Evolutionary conservation across 2,888 invertebrate species (phyloP), one percentile per base, ranked within the genome.

Genomic region (Notodonta dromedarius): DNA sequence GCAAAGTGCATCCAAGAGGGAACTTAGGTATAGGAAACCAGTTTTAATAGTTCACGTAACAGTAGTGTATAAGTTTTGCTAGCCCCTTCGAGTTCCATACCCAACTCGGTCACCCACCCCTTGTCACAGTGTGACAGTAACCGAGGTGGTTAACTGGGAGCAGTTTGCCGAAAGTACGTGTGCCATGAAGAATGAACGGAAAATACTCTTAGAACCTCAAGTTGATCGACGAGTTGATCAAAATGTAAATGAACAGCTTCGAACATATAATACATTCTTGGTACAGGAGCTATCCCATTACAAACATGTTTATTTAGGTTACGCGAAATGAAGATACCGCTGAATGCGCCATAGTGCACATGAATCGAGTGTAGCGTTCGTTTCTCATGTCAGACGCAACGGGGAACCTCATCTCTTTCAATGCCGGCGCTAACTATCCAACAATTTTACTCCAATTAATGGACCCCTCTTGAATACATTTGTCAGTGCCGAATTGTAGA

Each of bases 41-140:
- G 73, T 75, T 75, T 75, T 77, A 72, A 76, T 79, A 82, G 81
- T 81, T 85, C 66, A 70, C 76, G 78, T 83, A 87, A 89, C 89
- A 89, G 87, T 84, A 83, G 82, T 76, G 75, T 66, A 68, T 73
- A 86, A 88, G 83, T 88, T 89, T 84, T 79, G 70, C 76, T 73
- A 69, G 71, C 67, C 55, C 69, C 69, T 67, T 68, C 61, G 65
- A 67, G 63, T 65, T 68, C 65, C 65, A 59, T 62, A 62, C 67
- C 59, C 65, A 50, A 57, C 60, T 58, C 63, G 64, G 69, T 82
- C 77, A 79, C 83, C 85, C 84, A 83, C 78, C 74, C 72, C 24
- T 24, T 56, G 66, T 66, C 62, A 71, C 24, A 24, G 24, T 24
- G 24, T 24, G 24, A n/a, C n/a, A 63, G 72, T 68, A 70, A 61